These are phyloP conservation scores for Diaperis boleti DNA, from an alignment of 2,888 invertebrate genomes.

Conservation along the genomic window DNA sequence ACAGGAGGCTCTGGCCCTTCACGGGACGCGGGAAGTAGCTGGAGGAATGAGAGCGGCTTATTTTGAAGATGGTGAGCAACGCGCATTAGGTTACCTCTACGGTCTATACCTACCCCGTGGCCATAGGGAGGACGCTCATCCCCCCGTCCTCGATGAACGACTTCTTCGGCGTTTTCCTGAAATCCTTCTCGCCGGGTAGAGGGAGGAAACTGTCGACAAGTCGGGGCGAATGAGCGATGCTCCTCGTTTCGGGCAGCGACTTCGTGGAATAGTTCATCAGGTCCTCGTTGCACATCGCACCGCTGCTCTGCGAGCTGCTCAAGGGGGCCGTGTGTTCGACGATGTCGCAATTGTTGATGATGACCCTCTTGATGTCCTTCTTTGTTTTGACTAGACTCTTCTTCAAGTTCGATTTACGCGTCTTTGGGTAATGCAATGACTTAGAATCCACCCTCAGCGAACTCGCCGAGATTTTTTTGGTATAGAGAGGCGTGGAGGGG, in stretches of 20 bases:
- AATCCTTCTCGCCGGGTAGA: slow-evolving; percentile 66
- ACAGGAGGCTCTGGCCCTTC: slow-evolving; percentile 79
- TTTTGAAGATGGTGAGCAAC: no score
- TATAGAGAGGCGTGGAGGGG: slow-evolving; percentile 61
- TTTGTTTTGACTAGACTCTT: slow-evolving; percentile 33
- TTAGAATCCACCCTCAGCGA: slow-evolving; percentile 60
- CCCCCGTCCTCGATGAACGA: slow-evolving; percentile 73
- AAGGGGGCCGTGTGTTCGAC: slow-evolving; percentile 61
- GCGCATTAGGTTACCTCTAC: neutral
- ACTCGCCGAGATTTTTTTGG: slow-evolving; percentile 58
- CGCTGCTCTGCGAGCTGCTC: slow-evolving; percentile 55
- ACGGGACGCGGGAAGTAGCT: slow-evolving; percentile 71
- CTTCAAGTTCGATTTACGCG: slow-evolving; percentile 44
- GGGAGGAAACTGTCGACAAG: slow-evolving; percentile 62
- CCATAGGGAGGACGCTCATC: slow-evolving; percentile 71
- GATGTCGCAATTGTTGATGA: slow-evolving; percentile 62
- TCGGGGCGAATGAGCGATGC: slow-evolving; percentile 55
- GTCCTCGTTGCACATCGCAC: slow-evolving; percentile 51
- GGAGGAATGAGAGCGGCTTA: slow-evolving; percentile 13
- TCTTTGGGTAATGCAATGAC: slow-evolving; percentile 43
- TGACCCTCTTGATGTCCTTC: slow-evolving; percentile 54
- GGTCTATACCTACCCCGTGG: slow-evolving; percentile 64
- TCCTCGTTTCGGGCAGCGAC: slow-evolving; percentile 50
- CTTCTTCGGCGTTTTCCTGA: slow-evolving; percentile 66
- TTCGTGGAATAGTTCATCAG: slow-evolving; percentile 51